phyloP scores from a whole-genome alignment of 2,888 invertebrate species.

The Galeruca laticollis region DNA sequence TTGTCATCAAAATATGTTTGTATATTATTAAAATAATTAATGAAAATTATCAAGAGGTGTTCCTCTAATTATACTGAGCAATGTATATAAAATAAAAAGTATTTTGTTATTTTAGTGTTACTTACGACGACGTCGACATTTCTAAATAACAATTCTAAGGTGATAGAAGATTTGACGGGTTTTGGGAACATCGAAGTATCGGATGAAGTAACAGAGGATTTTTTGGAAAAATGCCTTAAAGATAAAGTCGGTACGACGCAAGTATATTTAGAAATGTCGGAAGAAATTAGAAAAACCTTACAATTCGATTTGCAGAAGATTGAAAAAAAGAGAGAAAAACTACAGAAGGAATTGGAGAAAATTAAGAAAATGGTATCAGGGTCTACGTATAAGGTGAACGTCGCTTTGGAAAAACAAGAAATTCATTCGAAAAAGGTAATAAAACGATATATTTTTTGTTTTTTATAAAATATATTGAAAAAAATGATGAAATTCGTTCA shows the following conservation, averaged over 20 bases:
- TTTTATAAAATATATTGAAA: not conserved
- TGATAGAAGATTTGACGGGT: slow-evolving; percentile 57
- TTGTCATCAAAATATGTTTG: too few relatives aligned
- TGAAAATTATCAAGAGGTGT: too few relatives aligned
- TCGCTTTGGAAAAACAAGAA: slow-evolving; percentile 55
- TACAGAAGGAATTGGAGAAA: slow-evolving; percentile 61
- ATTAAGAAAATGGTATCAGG: slow-evolving; percentile 57
- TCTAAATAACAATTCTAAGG: slow-evolving; percentile 31
- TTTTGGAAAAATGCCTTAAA: slow-evolving; percentile 40
- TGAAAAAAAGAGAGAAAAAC: slow-evolving; percentile 59
- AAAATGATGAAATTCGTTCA: too few relatives aligned
- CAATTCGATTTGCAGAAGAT: slow-evolving; percentile 58
- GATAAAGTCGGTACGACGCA: slow-evolving; percentile 56
- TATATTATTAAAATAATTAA: too few relatives aligned
- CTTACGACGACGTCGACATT: slow-evolving; percentile 21
- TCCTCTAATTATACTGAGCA: too few relatives aligned
- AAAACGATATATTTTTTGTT: too few relatives aligned
- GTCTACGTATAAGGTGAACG: slow-evolving; percentile 58
- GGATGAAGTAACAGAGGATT: slow-evolving; percentile 5
- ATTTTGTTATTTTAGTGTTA: slow-evolving; percentile 36
- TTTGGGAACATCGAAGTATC: slow-evolving; percentile 50
- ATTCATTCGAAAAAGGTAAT: slow-evolving; percentile 60
- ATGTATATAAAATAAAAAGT: too few relatives aligned
- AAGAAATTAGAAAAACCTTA: slow-evolving; percentile 55
- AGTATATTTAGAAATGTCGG: slow-evolving; percentile 59